Base-by-base conservation (phyloP, 2,113 vertebrate species). In the Anhinga anhinga region DNA sequence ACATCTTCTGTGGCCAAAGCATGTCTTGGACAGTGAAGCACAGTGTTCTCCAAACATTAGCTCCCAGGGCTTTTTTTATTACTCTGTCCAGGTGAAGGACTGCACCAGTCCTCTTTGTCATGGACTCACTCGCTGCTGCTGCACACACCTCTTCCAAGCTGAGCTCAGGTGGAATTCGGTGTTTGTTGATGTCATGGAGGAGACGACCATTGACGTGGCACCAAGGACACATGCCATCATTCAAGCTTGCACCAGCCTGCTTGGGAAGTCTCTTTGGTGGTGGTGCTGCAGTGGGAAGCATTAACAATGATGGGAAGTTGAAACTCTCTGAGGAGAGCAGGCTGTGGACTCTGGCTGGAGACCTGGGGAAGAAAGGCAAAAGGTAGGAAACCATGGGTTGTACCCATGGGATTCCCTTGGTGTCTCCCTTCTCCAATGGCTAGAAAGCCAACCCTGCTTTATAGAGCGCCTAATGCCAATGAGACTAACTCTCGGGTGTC, bases 121-220 rank as follows among this genome's bases (percentile, higher is more conserved):
- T 10, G 81, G 76, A 32, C 45, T 91, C 5, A 0, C 70, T 62
- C 2, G 45, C 65, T 0, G 17, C 70, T 67, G 76, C 59, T 83
- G 77, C 52, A 71, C 59, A 50, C 38, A 11, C 50, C 77, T 86
- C 61, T 61, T 21, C 80, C 88, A 40, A 62, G 72, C 80, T 72
- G 67, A 86, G 79, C 45, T 45, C 0, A 0, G 71, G 36, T 44
- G 67, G 67, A 56, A 69, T 19, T 12, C 0, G 3, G 34, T 56
- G 82, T 65, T 92, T 70, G 69, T 20, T 58, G 63, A 76, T 90
- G 91, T 78, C 58, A 6, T 20, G 91, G 91, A 69, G 93, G 62
- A 29, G 7, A 20, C 2, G 11, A 65, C 65, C 6, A 1, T 13
- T 38, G 72, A 34, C 1, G 2, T 58, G 88, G 91, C 71, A 65